Base-by-base conservation (phyloP, 2,888 invertebrate genomes). In the Abrostola triplasia region DNA sequence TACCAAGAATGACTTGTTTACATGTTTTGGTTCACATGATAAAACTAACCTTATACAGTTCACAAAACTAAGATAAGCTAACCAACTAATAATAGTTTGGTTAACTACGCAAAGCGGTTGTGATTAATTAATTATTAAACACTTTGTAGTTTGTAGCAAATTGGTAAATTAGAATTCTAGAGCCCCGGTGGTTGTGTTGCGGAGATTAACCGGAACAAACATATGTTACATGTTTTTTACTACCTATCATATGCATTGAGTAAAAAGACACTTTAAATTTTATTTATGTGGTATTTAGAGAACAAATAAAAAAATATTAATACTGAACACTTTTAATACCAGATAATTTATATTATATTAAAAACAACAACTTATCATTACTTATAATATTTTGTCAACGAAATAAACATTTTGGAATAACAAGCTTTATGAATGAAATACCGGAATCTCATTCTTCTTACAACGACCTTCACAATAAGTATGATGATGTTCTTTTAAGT, bases 301-400 rank as follows among this genome's bases (percentile, higher is more conserved):
- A 10, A 13, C 24, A 47, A 47, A 47, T 47, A 47, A 47, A 47
- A 13, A 24, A 13, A 8, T 9, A 47, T 24, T 6, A 47, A 47
- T 47, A 47, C 44, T 47, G 44, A 47, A 47, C 9, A 38, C 38
- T 8, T 11, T 78, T 76, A 81, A 79, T 70, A 73, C n/a, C 44
- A 47, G 60, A 70, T 59, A 75, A 76, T 78, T 48, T 76, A 57
- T 57, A 42, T 63, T 53, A 73, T 37, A 52, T 63, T 65, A 65
- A 65, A 62, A 61, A 61, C 69, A 70, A 66, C 48, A 66, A 64
- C 64, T 67, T 61, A n/a, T 13, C 53, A 35, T 13, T 13, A 11
- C 36, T 12, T 49, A 11, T 57, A 36, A 40, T 48, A 50, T 40
- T 36, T 11, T 10, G 49, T 51, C 42, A 52, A 42, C 11, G 53